A percentile compares a stretch with the other conserved stretches of the same genome.
Evolutionary conservation across 2,888 invertebrate species (phyloP).

Genomic region (Hypsopygia costalis): DNA sequence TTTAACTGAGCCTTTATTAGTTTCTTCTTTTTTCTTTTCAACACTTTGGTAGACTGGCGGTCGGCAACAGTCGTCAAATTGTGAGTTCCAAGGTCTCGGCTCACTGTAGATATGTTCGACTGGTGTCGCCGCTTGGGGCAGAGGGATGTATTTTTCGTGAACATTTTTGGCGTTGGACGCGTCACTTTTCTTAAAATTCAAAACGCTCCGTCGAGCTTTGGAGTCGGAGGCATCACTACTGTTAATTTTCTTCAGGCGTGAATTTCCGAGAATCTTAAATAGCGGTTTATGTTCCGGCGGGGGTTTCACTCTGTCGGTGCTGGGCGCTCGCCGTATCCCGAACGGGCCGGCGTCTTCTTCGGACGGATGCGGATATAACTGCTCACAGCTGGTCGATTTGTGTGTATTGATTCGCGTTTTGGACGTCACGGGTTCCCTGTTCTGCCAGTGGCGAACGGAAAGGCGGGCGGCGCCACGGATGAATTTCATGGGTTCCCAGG

Average conservation of each 20-base stretch:
- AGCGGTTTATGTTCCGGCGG: constrained; percentile 62
- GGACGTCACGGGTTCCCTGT: constrained; percentile 62
- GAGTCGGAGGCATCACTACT: constrained; percentile 55
- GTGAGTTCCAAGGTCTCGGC: constrained; percentile 58
- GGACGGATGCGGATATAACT: constrained; percentile 61
- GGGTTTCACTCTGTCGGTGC: constrained; percentile 67
- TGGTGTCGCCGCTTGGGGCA: constrained; percentile 54
- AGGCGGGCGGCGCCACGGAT: constrained; percentile 70
- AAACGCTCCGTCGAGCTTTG: constrained; percentile 60
- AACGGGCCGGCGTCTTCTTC: constrained; percentile 59
- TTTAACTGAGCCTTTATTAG: constrained; percentile 37
- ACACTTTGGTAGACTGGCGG: constrained; percentile 71
- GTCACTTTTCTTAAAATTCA: constrained; percentile 68
- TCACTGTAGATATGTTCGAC: constrained; percentile 69
- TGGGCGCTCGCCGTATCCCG: constrained; percentile 70
- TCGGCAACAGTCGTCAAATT: constrained; percentile 62
- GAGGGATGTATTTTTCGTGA: constrained; percentile 72
- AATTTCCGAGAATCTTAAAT: constrained; percentile 67
- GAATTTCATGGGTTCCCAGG: constrained; percentile 73
- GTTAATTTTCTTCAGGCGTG: constrained; percentile 60
- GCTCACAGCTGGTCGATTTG: constrained; percentile 75
- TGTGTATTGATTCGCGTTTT: constrained; percentile 60
- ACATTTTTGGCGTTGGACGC: constrained; percentile 50
- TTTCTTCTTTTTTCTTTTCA: constrained; percentile 62
- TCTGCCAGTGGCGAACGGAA: constrained; percentile 78